Evolutionary conservation across 1,140 invertebrate species (phyloP).

Genomic region (Ditylenchus dipsaci): DNA sequence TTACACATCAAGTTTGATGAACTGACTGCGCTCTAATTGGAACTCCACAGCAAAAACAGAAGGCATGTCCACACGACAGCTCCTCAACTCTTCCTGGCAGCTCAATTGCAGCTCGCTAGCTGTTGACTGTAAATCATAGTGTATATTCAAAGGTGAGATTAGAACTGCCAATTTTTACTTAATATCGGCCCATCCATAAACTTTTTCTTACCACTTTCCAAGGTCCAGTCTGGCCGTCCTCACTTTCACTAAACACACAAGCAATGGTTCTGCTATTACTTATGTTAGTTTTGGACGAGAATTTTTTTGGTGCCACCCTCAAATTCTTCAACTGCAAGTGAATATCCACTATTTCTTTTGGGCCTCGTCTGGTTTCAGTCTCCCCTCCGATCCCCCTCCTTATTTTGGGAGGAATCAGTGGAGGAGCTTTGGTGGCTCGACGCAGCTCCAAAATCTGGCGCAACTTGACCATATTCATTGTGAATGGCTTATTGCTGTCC

Average conservation of each 20-base stretch:
- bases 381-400: slow-evolving; percentile 32
- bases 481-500: not conserved
- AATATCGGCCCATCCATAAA: too few relatives aligned
- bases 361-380: slow-evolving; percentile 22
- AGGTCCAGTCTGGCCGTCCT: slow-evolving; percentile 37
- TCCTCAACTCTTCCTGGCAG: not conserved
- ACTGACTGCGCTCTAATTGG: slow-evolving; percentile 47
- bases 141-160: not conserved
- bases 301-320: not conserved
- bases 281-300: not conserved
- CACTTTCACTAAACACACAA: slow-evolving; percentile 50
- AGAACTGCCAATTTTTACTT: too few relatives aligned
- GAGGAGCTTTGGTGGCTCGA: slow-evolving; percentile 61
- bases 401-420: slow-evolving; percentile 49
- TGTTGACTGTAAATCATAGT: slow-evolving; percentile 39
- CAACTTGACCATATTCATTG: slow-evolving; percentile 24
- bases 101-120: slow-evolving; percentile 29
- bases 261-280: slow-evolving; percentile 22
- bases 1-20: slow-evolving; percentile 50
- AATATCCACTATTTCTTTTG: slow-evolving; percentile 44
- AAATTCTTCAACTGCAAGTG: slow-evolving; percentile 36
- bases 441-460: slow-evolving; percentile 67
- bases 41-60: slow-evolving; percentile 50
- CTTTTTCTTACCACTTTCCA: slow-evolving; percentile 45
- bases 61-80: slow-evolving; percentile 21